Percentiles rank a stretch among this genome's conserved stretches.
These are phyloP conservation scores for Microtus ochrogaster DNA, from an alignment of 2,113 vertebrate species.

Conservation along the genomic window DNA sequence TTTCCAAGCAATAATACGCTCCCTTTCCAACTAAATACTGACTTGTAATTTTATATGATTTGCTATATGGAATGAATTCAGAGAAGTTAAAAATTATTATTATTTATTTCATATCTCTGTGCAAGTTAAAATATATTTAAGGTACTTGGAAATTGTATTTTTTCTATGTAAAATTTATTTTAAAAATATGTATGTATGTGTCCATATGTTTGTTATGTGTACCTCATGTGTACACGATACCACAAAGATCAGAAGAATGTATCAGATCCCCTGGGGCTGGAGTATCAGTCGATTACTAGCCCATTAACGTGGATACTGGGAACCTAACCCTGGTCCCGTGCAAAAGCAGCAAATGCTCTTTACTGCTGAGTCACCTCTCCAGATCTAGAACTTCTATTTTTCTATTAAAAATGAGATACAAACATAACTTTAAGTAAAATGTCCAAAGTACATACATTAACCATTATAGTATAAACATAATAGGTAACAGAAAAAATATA, in stretches of 20 bases:
- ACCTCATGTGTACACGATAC: not conserved
- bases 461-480: not conserved
- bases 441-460: not conserved
- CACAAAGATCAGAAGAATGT: not conserved
- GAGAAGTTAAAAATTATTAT: slow-evolving; percentile 13
- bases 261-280: no score
- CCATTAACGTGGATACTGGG: not conserved
- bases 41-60: slow-evolving; percentile 12
- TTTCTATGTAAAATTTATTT: not conserved
- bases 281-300: not conserved
- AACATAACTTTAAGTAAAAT: slow-evolving; percentile 38
- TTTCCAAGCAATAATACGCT: slow-evolving; percentile 22
- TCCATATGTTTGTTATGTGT: not conserved
- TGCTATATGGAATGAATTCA: slow-evolving; percentile 1
- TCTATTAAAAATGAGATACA: not conserved
- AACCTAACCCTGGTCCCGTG: no score
- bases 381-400: not conserved
- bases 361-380: not conserved
- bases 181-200: not conserved
- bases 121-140: slow-evolving; percentile 1
- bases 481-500: not conserved
- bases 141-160: not conserved
- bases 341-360: not conserved
- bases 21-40: slow-evolving; percentile 29
- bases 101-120: slow-evolving; percentile 39